Evolutionary conservation across 1,140 invertebrate genomes (phyloP), one percentile per base, ranked within the genome.

Genomic region (Mycetomoellerius zeteki): DNA sequence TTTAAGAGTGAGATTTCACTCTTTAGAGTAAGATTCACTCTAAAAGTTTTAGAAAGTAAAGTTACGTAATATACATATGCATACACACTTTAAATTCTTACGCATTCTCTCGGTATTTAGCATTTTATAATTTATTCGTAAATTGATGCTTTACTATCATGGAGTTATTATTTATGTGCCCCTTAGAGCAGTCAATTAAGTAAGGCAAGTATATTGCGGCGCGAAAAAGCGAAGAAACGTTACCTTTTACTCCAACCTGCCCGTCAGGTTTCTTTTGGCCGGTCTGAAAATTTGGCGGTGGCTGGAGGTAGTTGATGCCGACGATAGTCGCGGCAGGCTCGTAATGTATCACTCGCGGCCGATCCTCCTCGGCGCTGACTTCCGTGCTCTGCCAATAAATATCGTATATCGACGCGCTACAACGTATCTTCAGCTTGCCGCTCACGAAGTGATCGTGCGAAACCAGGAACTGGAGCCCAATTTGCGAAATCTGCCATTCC

Each of bases 331-430:
- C 94, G 7, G 91, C 92, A 19, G 93, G 93, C 71, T 93, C 94
- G 21, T 92, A 90, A 62, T 94, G 92, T 19, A 92, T 88, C 47
- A 92, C 85, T 71, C 92, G 94, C 0, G 93, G 93, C 67, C 94
- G 94, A 84, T 96, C 96, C 88, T 96, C 96, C 87, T 96, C 96
- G 0, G 96, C 95, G 85, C 96, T 96, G 85, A 96, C 96, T 92
- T 97, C 96, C 54, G 96, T 96, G 86, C 96, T 97, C 93, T 96
- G 96, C 94, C 96, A 96, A 91, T 97, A 97, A 85, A 97, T 95
- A 47, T 96, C 95, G 92, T 96, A 96, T 88, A 97, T 96, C 52
- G 96, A 96, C 0, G 96, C 96, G 58, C 96, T 96, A 89, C 96
- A 97, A 16, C 96, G 95, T 72, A 97, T 96, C 95, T 97, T 96